These are phyloP conservation scores for Corythoichthys intestinalis DNA, from an alignment of 2,113 vertebrate species.

Conservation along the genomic window DNA sequence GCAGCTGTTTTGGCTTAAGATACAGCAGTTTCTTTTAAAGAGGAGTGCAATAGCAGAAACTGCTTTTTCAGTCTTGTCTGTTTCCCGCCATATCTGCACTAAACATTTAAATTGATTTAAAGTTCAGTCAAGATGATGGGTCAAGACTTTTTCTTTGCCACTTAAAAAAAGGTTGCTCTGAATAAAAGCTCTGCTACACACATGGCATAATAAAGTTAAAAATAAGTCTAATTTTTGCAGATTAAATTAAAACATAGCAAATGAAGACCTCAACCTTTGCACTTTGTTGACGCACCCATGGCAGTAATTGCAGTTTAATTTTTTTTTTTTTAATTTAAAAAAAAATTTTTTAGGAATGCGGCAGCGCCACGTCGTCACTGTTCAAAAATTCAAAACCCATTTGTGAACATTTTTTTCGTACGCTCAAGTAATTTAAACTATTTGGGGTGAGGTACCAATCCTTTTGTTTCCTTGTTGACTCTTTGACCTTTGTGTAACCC, in stretches of 20 bases:
- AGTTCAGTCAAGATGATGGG: conserved; percentile 27
- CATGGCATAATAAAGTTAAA: too few relatives aligned
- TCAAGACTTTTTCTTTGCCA: conserved; percentile 18
- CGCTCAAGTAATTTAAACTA: background rate
- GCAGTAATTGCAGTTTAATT: background rate
- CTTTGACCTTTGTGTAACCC: background rate
- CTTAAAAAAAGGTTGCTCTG: too few relatives aligned
- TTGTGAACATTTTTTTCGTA: background rate
- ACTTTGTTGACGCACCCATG: background rate
- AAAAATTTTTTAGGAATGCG: too few relatives aligned
- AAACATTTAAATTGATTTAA: conserved; percentile 40
- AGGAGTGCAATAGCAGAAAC: too few relatives aligned
- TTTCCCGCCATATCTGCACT: conserved; percentile 11
- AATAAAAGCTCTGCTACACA: background rate
- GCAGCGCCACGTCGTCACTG: too few relatives aligned
- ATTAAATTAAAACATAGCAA: background rate
- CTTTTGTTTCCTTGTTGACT: background rate
- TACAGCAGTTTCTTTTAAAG: too few relatives aligned
- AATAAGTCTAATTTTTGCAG: too few relatives aligned
- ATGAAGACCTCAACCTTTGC: background rate
- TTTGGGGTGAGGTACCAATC: background rate
- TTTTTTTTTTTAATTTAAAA: too few relatives aligned
- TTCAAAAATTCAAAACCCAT: too few relatives aligned
- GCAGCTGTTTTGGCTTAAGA: too few relatives aligned
- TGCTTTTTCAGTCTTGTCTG: too few relatives aligned